These are phyloP conservation scores for Aphidoletes aphidimyza DNA, from an alignment of 2,888 invertebrate species.

Conservation along the genomic window DNA sequence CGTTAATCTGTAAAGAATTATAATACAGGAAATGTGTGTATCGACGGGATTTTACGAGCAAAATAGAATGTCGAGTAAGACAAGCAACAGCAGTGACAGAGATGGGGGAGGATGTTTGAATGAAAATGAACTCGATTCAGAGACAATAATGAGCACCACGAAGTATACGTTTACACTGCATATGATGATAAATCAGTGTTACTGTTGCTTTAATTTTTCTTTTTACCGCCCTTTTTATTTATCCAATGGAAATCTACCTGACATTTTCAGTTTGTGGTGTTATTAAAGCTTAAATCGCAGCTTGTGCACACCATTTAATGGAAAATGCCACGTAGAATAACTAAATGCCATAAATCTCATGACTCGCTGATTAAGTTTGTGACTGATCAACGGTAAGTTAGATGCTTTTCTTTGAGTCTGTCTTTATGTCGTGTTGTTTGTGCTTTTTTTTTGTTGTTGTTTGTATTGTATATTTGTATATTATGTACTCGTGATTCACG, in stretches of 20 bases:
- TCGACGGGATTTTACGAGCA: not conserved
- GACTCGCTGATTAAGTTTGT: conserved; percentile 30
- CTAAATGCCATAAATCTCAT: conserved; percentile 19
- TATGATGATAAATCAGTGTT: not conserved
- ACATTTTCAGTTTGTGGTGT: conserved; percentile 34
- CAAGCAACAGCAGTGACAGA: not conserved
- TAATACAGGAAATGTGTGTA: not conserved
- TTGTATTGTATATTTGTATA: too few species aligned
- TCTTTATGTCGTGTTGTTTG: not conserved
- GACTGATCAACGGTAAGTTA: not conserved
- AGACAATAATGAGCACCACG: not conserved
- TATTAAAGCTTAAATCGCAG: conserved; percentile 37
- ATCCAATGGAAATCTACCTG: conserved; percentile 6
- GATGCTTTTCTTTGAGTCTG: not conserved
- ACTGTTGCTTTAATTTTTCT: not conserved
- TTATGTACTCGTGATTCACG: not conserved
- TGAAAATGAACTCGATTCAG: not conserved
- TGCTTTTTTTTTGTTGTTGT: not conserved
- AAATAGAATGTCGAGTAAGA: not conserved
- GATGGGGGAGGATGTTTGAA: not conserved
- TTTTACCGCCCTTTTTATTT: not conserved
- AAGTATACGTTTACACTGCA: not conserved
- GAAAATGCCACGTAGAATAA: conserved; percentile 15
- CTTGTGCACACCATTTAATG: conserved; percentile 36
- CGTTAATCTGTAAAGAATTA: conserved; percentile 50